A percentile compares a stretch with the other conserved stretches of the same genome.
These are phyloP conservation scores for Rhodophaea formosa DNA, from an alignment of 2,888 invertebrate genomes.

Conservation along the genomic window DNA sequence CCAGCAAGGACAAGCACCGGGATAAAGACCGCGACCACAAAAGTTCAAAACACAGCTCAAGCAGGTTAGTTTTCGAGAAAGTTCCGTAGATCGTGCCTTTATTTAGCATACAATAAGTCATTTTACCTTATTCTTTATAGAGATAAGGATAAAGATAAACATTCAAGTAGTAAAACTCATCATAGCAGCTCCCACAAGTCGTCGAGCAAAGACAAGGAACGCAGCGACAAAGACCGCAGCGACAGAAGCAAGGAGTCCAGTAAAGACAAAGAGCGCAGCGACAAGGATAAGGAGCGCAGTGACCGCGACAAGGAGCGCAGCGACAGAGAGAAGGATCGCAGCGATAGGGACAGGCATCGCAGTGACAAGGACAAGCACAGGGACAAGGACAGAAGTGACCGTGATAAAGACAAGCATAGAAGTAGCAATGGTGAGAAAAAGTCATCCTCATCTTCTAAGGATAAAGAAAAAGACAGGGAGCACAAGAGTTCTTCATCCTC, in stretches of 20 bases:
- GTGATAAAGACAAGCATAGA: constrained; percentile 62
- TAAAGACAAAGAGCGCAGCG: constrained; percentile 59
- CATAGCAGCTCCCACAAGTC: constrained; percentile 79
- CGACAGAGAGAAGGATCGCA: constrained; percentile 61
- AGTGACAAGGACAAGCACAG: constrained; percentile 59
- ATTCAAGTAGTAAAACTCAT: constrained; percentile 76
- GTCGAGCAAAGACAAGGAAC: constrained; percentile 76
- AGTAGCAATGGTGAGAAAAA: constrained; percentile 58
- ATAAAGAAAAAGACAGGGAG: constrained; percentile 42
- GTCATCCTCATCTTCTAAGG: constrained; percentile 58
- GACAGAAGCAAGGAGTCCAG: constrained; percentile 36
- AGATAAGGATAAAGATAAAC: constrained; percentile 79
- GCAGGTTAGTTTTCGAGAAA: constrained; percentile 74
- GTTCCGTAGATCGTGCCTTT: constrained; percentile 36
- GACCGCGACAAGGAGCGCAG: constrained; percentile 63
- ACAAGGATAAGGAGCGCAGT: constrained; percentile 62
- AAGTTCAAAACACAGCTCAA: constrained; percentile 75
- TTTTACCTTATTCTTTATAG: constrained; percentile 39
- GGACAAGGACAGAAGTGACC: constrained; percentile 63
- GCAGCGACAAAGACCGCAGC: constrained; percentile 52
- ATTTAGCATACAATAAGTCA: constrained; percentile 22
- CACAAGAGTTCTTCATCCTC: constrained; percentile 66
- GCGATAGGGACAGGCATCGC: constrained; percentile 65
- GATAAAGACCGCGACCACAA: constrained; percentile 84
- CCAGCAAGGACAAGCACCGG: constrained; percentile 85